phyloP scores from a whole-genome alignment of 2,797 vertebrate species.

The Nyctibius grandis region DNA sequence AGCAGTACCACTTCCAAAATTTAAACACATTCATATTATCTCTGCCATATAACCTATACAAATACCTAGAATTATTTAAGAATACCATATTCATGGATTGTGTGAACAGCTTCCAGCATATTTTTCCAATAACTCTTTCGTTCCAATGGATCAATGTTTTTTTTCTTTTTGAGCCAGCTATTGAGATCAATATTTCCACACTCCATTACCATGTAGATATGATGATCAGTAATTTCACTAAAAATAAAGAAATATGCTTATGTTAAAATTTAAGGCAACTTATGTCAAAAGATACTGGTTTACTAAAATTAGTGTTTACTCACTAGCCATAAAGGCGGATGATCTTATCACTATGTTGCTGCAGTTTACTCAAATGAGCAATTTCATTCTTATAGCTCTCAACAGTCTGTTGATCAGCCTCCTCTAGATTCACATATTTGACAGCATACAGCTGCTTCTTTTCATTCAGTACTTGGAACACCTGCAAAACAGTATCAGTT shows the following conservation, averaged over 20 bases:
- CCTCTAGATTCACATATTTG: slow-evolving; percentile 92
- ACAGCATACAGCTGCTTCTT: slow-evolving; percentile 92
- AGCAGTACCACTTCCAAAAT: not conserved
- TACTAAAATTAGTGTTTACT: slow-evolving; percentile 52
- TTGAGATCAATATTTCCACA: slow-evolving; percentile 97
- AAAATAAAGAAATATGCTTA: not conserved
- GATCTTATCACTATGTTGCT: slow-evolving; percentile 94
- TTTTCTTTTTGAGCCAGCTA: slow-evolving; percentile 94
- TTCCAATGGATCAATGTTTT: slow-evolving; percentile 87
- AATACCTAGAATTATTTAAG: slow-evolving; percentile 16
- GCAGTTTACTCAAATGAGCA: slow-evolving; percentile 89
- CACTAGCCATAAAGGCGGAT: slow-evolving; percentile 95
- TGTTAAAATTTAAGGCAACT: not conserved
- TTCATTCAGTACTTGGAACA: slow-evolving; percentile 93
- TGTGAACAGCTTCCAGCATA: slow-evolving; percentile 95
- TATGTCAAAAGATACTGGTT: not conserved
- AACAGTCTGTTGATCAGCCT: slow-evolving; percentile 88
- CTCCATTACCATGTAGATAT: slow-evolving; percentile 98
- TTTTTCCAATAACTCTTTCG: slow-evolving; percentile 98
- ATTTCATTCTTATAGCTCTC: slow-evolving; percentile 98
- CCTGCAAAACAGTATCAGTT: slow-evolving; percentile 70
- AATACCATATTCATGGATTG: slow-evolving; percentile 93
- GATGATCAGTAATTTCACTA: slow-evolving; percentile 90
- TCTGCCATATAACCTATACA: not conserved
- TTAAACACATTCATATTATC: not conserved